phyloP scores from a whole-genome alignment of 2,113 vertebrate species.

The Lamprotornis superbus region DNA sequence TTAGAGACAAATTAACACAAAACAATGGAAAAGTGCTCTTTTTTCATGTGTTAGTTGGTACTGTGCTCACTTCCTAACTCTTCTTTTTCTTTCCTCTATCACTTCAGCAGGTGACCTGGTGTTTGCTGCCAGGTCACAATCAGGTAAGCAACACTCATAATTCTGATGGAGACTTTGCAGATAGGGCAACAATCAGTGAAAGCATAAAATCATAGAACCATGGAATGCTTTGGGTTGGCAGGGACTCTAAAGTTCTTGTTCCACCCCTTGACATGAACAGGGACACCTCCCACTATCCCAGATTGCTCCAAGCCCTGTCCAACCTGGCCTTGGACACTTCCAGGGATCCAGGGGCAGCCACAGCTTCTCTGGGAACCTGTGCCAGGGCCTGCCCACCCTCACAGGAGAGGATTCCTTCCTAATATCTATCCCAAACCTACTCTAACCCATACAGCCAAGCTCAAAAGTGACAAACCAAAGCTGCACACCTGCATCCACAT shows the following conservation, averaged over 20 bases:
- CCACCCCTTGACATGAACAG: neutral
- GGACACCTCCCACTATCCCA: neutral
- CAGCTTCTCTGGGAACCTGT: neutral
- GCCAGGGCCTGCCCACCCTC: accelerated
- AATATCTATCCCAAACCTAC: neutral
- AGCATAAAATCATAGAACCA: neutral
- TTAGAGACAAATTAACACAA: slow-evolving; percentile 5
- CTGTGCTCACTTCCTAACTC: neutral
- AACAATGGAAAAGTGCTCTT: neutral
- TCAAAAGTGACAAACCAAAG: neutral
- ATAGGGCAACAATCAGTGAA: neutral
- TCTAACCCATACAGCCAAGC: neutral
- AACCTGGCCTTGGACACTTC: accelerated
- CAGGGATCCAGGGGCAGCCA: neutral
- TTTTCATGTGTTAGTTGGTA: no score
- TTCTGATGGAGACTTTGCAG: neutral
- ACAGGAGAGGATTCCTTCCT: neutral
- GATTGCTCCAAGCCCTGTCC: accelerated
- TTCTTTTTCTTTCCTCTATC: neutral
- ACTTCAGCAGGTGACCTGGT: neutral
- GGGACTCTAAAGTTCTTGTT: neutral
- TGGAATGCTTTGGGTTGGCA: neutral
- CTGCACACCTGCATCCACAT: accelerated
- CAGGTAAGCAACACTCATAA: neutral
- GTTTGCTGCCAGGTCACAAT: neutral